phyloP scores from a whole-genome alignment of 2,797 vertebrate species.

The Myripristis jacobus region DNA sequence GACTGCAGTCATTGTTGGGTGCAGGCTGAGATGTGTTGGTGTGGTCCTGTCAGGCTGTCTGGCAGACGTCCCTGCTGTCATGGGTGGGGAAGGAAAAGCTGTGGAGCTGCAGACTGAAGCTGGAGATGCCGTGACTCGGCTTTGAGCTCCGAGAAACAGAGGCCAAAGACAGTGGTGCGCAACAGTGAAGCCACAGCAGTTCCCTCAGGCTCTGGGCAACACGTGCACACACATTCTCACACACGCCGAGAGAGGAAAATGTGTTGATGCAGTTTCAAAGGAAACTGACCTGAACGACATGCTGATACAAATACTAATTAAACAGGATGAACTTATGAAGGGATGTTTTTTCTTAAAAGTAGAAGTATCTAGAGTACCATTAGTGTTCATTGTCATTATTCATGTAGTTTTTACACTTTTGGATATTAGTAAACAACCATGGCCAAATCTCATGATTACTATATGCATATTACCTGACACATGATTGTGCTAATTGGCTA shows the following conservation, averaged over 20 bases:
- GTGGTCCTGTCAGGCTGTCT: slow-evolving; percentile 18
- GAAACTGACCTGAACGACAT: slow-evolving; percentile 50
- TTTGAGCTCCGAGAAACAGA: slow-evolving; percentile 40
- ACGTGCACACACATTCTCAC: slow-evolving; percentile 34
- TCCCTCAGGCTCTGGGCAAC: slow-evolving; percentile 44
- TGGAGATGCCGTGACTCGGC: slow-evolving; percentile 58
- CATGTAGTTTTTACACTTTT: not conserved
- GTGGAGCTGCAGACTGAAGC: slow-evolving; percentile 37
- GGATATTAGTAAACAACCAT: slow-evolving; percentile 2
- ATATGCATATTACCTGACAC: too few species aligned
- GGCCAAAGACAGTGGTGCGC: slow-evolving; percentile 70
- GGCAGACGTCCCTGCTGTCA: slow-evolving; percentile 35
- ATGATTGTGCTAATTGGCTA: slow-evolving; percentile 6
- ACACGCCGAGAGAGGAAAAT: slow-evolving; percentile 28
- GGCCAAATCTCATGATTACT: slow-evolving; percentile 16
- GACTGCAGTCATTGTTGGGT: not conserved
- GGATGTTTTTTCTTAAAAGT: not conserved
- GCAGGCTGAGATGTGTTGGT: slow-evolving; percentile 11
- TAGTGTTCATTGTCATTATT: not conserved
- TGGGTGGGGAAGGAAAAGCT: slow-evolving; percentile 27
- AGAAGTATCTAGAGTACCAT: not conserved
- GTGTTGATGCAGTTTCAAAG: slow-evolving; percentile 47
- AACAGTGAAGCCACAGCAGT: slow-evolving; percentile 68
- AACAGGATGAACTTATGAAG: not conserved
- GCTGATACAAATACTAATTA: slow-evolving; percentile 17